phyloP scores from a whole-genome alignment of 2,113 vertebrate species.

The Plecturocebus donacophilus region DNA sequence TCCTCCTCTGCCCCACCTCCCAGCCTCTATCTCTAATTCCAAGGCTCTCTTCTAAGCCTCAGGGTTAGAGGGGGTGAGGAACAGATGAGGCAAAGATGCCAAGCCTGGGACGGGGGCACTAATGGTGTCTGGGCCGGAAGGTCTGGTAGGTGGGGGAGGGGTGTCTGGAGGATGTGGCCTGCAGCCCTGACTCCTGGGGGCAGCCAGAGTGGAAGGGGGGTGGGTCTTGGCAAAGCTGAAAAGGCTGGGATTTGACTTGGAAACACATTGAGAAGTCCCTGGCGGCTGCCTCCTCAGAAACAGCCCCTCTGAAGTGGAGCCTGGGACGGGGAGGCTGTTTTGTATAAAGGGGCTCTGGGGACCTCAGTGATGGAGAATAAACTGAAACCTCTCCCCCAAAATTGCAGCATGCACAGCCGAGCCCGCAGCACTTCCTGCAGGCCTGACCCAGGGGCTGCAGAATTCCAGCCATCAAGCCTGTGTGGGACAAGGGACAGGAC shows the following conservation, averaged over 20 bases:
- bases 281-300: slow-evolving; percentile 67
- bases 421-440: not conserved
- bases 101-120: not conserved
- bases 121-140: not conserved
- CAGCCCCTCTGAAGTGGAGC: slow-evolving; percentile 66
- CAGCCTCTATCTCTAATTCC: not conserved
- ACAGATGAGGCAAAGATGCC: not conserved
- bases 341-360: slow-evolving; percentile 57
- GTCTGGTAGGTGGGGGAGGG: not conserved
- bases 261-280: slow-evolving; percentile 70
- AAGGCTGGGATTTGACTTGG: slow-evolving; percentile 70
- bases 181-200: not conserved
- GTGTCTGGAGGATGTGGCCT: not conserved
- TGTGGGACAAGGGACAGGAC: not conserved
- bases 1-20: not conserved
- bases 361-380: slow-evolving; percentile 2
- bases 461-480: not conserved
- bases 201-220: slow-evolving; percentile 23
- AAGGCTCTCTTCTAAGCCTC: not conserved
- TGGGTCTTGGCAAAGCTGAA: slow-evolving; percentile 69
- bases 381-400: not conserved
- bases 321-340: slow-evolving; percentile 64
- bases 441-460: not conserved
- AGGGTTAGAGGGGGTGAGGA: not conserved
- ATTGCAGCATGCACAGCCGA: not conserved